Evolutionary conservation across 2,797 vertebrate genomes (phyloP), one percentile per base, ranked within the genome.

Genomic region (Gorsachius magnificus): DNA sequence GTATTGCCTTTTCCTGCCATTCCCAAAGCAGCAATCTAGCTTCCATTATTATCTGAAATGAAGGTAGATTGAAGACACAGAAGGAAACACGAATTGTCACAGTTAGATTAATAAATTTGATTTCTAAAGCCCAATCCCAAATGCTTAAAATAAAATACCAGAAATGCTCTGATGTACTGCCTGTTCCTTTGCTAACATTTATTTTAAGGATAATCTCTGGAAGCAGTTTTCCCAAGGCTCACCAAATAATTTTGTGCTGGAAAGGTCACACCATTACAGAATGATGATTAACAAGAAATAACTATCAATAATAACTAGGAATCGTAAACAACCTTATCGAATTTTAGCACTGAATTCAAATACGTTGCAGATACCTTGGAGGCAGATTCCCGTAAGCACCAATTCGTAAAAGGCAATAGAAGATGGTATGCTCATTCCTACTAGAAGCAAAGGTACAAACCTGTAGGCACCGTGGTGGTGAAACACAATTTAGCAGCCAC

Each of bases 31-130:
- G 16, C 19, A 78, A 20, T 77, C 20, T 71, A 74, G 6, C 21
- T 89, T 92, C 14, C 0, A 1, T 63, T 87, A 41, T 79, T 78
- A 76, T 84, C 66, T 84, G 45, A 94, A 92, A 68, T 54, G 22
- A 48, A 53, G 13, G 45, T 36, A 64, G 22, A 60, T 50, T 20
- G 17, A 83, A 78, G 36, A 65, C 12, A 38, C 18, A 36, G 43
- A 78, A 80, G 13, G 38, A 91, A 91, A 71, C 13, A 57, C 14
- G 11, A 89, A 81, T 94, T 83, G 48, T 41, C 33, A 68, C 46
- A 87, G 83, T 90, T 92, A 70, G 50, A 61, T 90, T 87, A 81
- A 84, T 66, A 81, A 90, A 95, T 29, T 78, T 78, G 16, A 86
- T 90, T 96, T 93, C 33, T 78, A 72, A 91, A 78, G 19, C 51